A percentile compares a stretch with the other conserved stretches of the same genome.
Conservation (phyloP, 2,113 vertebrate genomes). For the human (Homo sapiens) region GRCh38 chr1:246789001-246789500, state of each 20-base stretch:
- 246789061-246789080: not conserved
- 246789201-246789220: rapidly evolving
- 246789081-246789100: not conserved
- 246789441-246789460: not conserved
- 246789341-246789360: rapidly evolving
- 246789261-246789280: too few relatives aligned
- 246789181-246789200: too few relatives aligned
- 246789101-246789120: not conserved
- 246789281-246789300: not conserved
- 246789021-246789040: not conserved
- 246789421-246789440: not conserved
- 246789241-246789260: not conserved
- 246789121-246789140: too few relatives aligned
- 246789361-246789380: rapidly evolving
- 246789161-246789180: not conserved
- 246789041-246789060: too few relatives aligned
- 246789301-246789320: too few relatives aligned
- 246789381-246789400: not conserved
- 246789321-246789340: too few relatives aligned
- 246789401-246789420: not conserved
- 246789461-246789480: not conserved
- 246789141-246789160: not conserved
- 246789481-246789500: not conserved
- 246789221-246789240: not conserved
- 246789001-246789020: not conserved